Percentiles rank a stretch among this genome's conserved stretches.
Evolutionary conservation across 2,888 invertebrate genomes (phyloP).

Genomic region (Drosophila pseudotalamancana): DNA sequence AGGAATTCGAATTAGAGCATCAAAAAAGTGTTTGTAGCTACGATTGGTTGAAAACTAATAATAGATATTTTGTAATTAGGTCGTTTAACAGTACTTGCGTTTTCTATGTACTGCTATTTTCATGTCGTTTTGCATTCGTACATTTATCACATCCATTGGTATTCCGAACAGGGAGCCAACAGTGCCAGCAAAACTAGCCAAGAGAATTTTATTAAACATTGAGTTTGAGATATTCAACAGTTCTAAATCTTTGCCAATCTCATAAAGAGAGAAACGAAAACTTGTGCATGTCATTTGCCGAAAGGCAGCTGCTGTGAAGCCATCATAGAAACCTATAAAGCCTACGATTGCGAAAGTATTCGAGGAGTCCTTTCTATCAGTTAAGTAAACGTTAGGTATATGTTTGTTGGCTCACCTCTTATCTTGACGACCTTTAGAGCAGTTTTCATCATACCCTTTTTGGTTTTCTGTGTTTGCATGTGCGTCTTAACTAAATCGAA

Average conservation of each 20-base stretch:
- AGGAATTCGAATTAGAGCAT: constrained; percentile 42
- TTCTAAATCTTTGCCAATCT: constrained; percentile 1
- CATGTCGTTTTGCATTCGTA: constrained; percentile 60
- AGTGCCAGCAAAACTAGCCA: constrained; percentile 43
- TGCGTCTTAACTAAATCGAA: constrained; percentile 56
- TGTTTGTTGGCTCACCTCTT: not conserved
- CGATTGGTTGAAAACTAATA: too few species aligned
- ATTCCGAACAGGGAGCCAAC: constrained; percentile 34
- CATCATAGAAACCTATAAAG: constrained; percentile 49
- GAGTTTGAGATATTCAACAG: constrained; percentile 9
- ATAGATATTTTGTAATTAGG: too few species aligned
- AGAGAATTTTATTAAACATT: constrained; percentile 16
- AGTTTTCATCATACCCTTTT: constrained; percentile 25
- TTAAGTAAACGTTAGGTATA: not conserved
- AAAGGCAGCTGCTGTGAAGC: constrained; percentile 44
- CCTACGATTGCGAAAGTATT: not conserved
- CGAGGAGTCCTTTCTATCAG: not conserved
- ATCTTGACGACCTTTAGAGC: constrained; percentile 15
- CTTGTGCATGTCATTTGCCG: constrained; percentile 49
- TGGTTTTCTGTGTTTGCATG: constrained; percentile 47
- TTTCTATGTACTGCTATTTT: constrained; percentile 5
- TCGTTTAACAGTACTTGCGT: constrained; percentile 56
- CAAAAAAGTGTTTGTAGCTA: constrained; percentile 38
- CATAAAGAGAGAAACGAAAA: constrained; percentile 44
- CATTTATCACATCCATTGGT: constrained; percentile 52